These are phyloP conservation scores for Epicauta chinensis DNA, from an alignment of 1,140 invertebrate species.

Conservation along the genomic window DNA sequence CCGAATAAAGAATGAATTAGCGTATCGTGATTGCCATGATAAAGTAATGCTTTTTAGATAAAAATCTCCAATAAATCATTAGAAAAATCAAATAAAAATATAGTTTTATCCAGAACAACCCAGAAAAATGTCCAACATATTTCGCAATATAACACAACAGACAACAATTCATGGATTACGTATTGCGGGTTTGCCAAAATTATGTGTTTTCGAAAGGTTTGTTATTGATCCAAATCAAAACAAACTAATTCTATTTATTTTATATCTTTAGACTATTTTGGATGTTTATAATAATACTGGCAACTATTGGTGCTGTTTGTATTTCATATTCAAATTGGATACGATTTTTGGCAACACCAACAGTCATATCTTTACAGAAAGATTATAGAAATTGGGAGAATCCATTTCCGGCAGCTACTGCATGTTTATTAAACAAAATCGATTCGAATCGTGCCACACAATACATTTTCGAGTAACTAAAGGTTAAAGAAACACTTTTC, in stretches of 20 bases:
- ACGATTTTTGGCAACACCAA: conserved; percentile 51
- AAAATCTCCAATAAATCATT: too few species aligned
- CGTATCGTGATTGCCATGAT: too few species aligned
- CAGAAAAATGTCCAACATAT: too few species aligned
- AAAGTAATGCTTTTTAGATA: too few species aligned
- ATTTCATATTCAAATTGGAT: conserved; percentile 46
- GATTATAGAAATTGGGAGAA: conserved; percentile 54
- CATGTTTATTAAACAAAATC: conserved; percentile 44
- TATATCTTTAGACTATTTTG: conserved; percentile 46
- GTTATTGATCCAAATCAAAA: not conserved
- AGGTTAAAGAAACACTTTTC: not conserved
- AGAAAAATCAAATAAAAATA: too few species aligned
- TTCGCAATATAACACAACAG: conserved; percentile 23
- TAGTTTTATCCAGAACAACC: too few species aligned
- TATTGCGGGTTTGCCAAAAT: conserved; percentile 26
- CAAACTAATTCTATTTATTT: not conserved
- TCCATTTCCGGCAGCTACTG: conserved; percentile 49
- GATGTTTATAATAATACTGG: conserved; percentile 39
- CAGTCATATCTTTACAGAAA: conserved; percentile 54
- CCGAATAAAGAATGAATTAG: too few species aligned
- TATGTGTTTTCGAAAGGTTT: conserved; percentile 34
- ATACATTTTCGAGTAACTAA: conserved; percentile 33
- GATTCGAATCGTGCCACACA: conserved; percentile 32
- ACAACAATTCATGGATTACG: conserved; percentile 39
- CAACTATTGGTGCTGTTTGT: conserved; percentile 39